Conservation (phyloP, 2,797 vertebrate genomes). For the Arctocebus calabarensis region DNA sequence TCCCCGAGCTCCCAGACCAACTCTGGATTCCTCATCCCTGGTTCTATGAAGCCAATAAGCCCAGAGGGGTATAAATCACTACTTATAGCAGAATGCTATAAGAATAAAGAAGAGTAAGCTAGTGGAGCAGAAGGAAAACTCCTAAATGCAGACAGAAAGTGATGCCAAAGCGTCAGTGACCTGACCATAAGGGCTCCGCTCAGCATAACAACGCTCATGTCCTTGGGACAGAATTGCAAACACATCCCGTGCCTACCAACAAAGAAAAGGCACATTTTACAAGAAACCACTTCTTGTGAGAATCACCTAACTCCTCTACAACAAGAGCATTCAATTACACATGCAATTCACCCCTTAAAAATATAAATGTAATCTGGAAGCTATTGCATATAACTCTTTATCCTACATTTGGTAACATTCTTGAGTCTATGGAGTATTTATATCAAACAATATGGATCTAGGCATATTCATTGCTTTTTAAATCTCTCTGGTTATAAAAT, state of each 20-base stretch:
- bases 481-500: background rate
- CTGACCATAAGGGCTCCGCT: background rate
- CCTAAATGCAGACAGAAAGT: background rate
- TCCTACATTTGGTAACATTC: background rate
- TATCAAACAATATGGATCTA: background rate
- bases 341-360: background rate
- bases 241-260: background rate
- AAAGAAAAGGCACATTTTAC: background rate
- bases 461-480: background rate
- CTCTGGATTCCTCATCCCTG: background rate
- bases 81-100: background rate
- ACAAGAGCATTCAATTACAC: background rate
- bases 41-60: background rate
- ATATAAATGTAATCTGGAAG: background rate
- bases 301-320: background rate
- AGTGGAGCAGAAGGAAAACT: background rate
- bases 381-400: background rate
- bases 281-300: background rate
- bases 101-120: background rate
- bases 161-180: background rate
- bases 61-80: background rate
- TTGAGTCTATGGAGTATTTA: background rate
- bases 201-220: background rate
- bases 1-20: background rate
- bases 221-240: background rate